phyloP scores from a whole-genome alignment of 2,113 vertebrate species.

The Halichoeres trimaculatus region DNA sequence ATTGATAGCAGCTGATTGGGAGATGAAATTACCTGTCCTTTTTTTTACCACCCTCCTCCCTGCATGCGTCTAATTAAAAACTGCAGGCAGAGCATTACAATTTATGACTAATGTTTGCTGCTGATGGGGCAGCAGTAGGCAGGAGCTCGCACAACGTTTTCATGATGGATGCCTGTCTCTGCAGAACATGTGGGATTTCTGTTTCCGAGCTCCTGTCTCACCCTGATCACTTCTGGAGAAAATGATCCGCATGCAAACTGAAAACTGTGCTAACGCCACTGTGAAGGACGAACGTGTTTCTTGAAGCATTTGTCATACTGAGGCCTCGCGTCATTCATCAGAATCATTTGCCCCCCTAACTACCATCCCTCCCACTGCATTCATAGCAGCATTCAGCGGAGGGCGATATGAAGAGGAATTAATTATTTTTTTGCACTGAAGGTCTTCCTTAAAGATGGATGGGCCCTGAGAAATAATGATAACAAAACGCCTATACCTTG shows the following conservation, averaged over 20 bases:
- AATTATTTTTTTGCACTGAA: constrained; percentile 23
- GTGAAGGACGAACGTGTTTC: constrained; percentile 62
- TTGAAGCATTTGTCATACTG: constrained; percentile 61
- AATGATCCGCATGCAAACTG: constrained; percentile 53
- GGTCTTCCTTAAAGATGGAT: constrained; percentile 50
- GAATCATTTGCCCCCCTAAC: constrained; percentile 54
- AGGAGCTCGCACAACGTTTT: constrained; percentile 46
- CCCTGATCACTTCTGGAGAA: constrained; percentile 53
- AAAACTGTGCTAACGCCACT: constrained; percentile 36
- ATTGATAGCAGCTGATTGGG: constrained; percentile 54
- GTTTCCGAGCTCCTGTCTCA: constrained; percentile 33
- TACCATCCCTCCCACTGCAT: constrained; percentile 25
- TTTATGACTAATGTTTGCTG: constrained; percentile 61
- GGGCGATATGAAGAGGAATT: constrained; percentile 35
- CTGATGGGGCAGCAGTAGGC: constrained; percentile 55
- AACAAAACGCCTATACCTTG: constrained; percentile 24
- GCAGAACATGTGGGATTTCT: constrained; percentile 63
- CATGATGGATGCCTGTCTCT: constrained; percentile 64
- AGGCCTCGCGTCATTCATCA: constrained; percentile 57
- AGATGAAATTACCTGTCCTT: constrained; percentile 43
- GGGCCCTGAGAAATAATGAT: constrained; percentile 12
- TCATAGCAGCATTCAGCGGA: constrained; percentile 48
- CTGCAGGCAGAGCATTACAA: constrained; percentile 57
- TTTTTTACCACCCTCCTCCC: constrained; percentile 25
- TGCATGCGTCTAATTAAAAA: constrained; percentile 70